Conservation (phyloP, 2,888 invertebrate species). For the Drosophila atroscutellata region DNA sequence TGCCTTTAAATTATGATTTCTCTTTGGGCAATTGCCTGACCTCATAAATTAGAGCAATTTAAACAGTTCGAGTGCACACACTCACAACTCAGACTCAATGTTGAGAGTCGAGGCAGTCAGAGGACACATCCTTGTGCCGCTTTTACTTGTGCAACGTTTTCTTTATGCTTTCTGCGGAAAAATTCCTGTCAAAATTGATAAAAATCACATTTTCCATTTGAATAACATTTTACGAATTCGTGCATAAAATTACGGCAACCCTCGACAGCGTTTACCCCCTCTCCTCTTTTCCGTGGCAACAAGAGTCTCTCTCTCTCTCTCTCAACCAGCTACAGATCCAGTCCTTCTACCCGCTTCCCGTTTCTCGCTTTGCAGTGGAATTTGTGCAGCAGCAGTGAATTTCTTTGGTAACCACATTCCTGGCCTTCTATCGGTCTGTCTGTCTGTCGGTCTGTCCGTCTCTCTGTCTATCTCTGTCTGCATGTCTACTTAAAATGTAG, state of each 20-base stretch:
- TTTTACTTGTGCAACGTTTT: constrained; percentile 43
- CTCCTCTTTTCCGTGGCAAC: not conserved
- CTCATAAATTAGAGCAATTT: constrained; percentile 56
- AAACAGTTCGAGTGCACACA: constrained; percentile 29
- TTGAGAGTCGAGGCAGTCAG: constrained; percentile 11
- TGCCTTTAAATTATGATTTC: constrained; percentile 16
- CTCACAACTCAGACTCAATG: not conserved
- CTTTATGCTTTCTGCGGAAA: constrained; percentile 66
- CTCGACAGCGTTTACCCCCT: constrained; percentile 42
- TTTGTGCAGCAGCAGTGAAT: constrained; percentile 61
- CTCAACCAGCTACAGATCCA: not conserved
- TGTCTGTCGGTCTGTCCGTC: not conserved
- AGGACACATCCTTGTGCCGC: constrained; percentile 55
- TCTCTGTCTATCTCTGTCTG: constrained; percentile 18
- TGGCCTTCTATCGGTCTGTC: constrained; percentile 5
- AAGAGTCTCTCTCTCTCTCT: constrained; percentile 5
- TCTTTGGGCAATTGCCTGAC: constrained; percentile 51
- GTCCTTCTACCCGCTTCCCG: constrained; percentile 4
- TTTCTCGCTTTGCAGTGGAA: constrained; percentile 60
- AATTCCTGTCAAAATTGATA: constrained; percentile 84
- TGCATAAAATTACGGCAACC: constrained; percentile 83
- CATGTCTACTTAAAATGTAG: constrained; percentile 74
- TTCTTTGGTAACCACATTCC: constrained; percentile 73
- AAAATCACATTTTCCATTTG: constrained; percentile 84
- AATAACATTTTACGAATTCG: constrained; percentile 84